phyloP scores from a whole-genome alignment of 2,888 invertebrate genomes.

The Arrhopalites spinosus region DNA sequence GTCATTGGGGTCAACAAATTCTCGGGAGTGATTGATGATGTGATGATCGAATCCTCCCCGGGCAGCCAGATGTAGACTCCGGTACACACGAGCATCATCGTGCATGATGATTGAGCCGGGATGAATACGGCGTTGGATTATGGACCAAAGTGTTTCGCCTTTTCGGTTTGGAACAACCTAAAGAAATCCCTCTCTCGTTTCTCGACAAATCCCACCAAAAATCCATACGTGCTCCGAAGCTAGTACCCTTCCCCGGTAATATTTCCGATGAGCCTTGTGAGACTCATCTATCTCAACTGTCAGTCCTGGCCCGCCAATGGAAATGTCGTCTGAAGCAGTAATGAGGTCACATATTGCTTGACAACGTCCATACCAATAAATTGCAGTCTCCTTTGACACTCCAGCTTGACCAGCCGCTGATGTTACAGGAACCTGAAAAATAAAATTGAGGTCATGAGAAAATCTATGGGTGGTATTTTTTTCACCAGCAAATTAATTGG shows the following conservation, averaged over 20 bases:
- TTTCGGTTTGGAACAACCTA: conserved; percentile 26
- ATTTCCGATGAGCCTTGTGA: too few species aligned
- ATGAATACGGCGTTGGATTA: conserved; percentile 28
- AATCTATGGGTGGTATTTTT: too few species aligned
- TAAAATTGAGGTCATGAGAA: too few species aligned
- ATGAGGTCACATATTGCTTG: background rate
- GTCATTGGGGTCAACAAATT: conserved; percentile 39
- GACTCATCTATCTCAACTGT: too few species aligned
- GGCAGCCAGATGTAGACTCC: conserved; percentile 31
- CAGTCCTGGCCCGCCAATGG: conserved; percentile 19
- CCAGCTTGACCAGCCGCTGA: background rate
- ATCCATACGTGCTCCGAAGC: background rate
- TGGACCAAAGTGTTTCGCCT: conserved; percentile 30
- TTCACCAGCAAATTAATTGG: too few species aligned
- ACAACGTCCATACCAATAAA: background rate
- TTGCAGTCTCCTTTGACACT: background rate
- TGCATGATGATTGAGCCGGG: conserved; percentile 33
- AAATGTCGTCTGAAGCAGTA: background rate
- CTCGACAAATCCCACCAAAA: background rate
- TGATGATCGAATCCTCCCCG: background rate
- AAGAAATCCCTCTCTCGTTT: conserved; percentile 28
- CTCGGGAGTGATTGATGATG: too few species aligned
- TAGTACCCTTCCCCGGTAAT: background rate
- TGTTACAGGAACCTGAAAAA: background rate
- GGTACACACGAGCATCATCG: conserved; percentile 33